These are phyloP conservation scores for Phyllotis vaccarum DNA, from an alignment of 2,797 vertebrate genomes.

Conservation along the genomic window DNA sequence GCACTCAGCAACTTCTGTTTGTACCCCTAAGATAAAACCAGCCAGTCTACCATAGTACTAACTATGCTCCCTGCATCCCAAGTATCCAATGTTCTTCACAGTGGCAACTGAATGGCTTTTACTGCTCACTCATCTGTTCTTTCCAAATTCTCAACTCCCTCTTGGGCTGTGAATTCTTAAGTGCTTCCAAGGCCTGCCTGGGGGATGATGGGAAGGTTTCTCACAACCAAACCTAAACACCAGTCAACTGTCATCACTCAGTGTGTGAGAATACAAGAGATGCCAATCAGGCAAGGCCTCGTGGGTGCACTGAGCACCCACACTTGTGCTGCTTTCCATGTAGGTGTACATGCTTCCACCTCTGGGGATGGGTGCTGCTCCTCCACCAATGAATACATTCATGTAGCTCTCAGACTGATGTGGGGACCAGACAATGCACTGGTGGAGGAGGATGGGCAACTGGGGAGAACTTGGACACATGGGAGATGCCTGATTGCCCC, in stretches of 20 bases:
- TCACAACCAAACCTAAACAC: not conserved
- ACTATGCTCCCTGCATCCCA: not conserved
- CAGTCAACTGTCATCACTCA: accelerated
- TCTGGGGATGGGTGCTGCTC: not conserved
- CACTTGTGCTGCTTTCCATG: no score
- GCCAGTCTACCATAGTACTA: not conserved
- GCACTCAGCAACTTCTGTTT: not conserved
- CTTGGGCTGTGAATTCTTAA: not conserved
- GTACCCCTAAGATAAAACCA: not conserved
- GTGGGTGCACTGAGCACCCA: not conserved
- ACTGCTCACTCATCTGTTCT: not conserved
- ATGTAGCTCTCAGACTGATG: not conserved
- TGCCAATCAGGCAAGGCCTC: not conserved
- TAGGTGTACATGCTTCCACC: accelerated
- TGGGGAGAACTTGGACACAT: not conserved
- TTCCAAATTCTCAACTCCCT: not conserved
- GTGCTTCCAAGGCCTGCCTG: not conserved
- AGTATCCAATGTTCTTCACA: accelerated
- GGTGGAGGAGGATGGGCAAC: no score
- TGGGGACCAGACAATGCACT: no score
- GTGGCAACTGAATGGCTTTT: not conserved
- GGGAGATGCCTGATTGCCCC: accelerated
- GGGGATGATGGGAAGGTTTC: not conserved
- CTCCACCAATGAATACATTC: not conserved
- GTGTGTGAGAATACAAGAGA: accelerated